phyloP scores from a whole-genome alignment of 1,140 invertebrate genomes.

The fruit fly (Drosophila melanogaster) region Release_6_plus_ISO1_MT NC_004354.4:14323501-14324000 shows the following conservation, averaged over 20 bases:
- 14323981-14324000: slow-evolving; percentile 44
- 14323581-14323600: background rate
- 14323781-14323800: slow-evolving; percentile 11
- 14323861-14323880: background rate
- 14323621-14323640: slow-evolving; percentile 23
- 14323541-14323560: background rate
- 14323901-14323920: slow-evolving; percentile 58
- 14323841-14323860: slow-evolving; percentile 5
- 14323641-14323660: background rate
- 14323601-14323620: slow-evolving; percentile 36
- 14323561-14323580: slow-evolving; percentile 2
- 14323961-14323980: slow-evolving; percentile 10
- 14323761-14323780: too few relatives aligned
- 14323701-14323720: slow-evolving; percentile 50
- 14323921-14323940: slow-evolving; percentile 7
- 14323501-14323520: slow-evolving; percentile 2
- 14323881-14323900: slow-evolving; percentile 47
- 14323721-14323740: slow-evolving; percentile 20
- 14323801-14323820: slow-evolving; percentile 35
- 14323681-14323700: slow-evolving; percentile 62
- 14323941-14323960: slow-evolving; percentile 13
- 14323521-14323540: background rate
- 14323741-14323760: background rate
- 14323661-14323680: slow-evolving; percentile 48
- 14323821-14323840: slow-evolving; percentile 25